Percentiles rank a stretch among this genome's conserved stretches.
Evolutionary conservation across 35 echinoderm and acorn worm genomes (phyloP).

Genomic region (Nesometra sesokonis): DNA sequence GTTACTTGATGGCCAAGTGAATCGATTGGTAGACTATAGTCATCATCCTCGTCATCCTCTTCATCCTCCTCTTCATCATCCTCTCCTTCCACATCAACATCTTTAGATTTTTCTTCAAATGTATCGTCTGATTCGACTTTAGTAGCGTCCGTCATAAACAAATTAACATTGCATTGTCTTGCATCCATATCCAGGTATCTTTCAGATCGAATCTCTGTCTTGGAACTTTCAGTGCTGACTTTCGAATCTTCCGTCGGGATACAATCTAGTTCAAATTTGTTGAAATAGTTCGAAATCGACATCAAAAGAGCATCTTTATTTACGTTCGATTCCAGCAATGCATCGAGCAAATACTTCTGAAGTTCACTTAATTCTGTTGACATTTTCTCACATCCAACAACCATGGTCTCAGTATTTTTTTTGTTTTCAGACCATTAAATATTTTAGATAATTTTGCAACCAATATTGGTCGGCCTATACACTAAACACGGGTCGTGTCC

Average conservation of each 20-base stretch:
- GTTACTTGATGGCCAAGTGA: constrained; percentile 27
- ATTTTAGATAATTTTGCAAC: no score
- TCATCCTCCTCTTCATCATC: background rate
- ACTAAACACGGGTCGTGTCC: no score
- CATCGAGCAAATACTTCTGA: background rate
- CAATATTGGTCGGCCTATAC: no score
- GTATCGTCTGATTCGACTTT: background rate
- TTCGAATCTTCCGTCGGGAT: background rate
- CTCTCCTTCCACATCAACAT: background rate
- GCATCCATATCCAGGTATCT: background rate
- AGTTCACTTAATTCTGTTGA: background rate
- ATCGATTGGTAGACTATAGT: background rate
- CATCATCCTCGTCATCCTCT: background rate
- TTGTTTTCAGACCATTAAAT: no score
- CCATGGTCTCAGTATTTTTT: background rate
- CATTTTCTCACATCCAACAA: background rate
- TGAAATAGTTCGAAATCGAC: background rate
- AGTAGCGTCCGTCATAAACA: background rate
- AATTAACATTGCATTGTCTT: background rate
- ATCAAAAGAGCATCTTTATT: background rate
- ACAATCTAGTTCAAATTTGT: background rate
- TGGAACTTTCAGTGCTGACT: background rate
- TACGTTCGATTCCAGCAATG: background rate
- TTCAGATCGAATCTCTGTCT: background rate
- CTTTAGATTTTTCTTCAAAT: background rate